Base-by-base conservation (phyloP, 23 tunicate species). In the Halocynthia roretzi region DNA sequence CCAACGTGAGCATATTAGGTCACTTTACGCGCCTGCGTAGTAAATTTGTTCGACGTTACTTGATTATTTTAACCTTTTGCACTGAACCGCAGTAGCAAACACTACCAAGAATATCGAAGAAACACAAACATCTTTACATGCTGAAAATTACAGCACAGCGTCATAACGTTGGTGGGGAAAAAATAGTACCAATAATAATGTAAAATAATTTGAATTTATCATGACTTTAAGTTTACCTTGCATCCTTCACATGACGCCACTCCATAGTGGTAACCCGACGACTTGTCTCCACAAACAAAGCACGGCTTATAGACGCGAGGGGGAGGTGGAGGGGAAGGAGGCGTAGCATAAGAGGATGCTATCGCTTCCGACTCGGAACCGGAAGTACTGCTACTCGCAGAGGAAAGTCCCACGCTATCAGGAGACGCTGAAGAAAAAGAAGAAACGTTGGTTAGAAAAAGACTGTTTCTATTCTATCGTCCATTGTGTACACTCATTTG, bases 191-290 rank as follows among this genome's bases (percentile, higher is more conserved):
- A 4, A 31, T 0, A 0, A 31, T 31, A 31, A 31, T 0, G 44
- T 31, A 31, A 31, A 0, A 31, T 15, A 15, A 60, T 60, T 60
- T 15, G 2, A 60, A 60, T 4, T 15, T 60, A 4, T 60, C 64
- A 15, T 49, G 11, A 52, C 21, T 8, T 19, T 78, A 60, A 19
- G 23, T 72, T 72, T 72, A 92, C 98, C 87, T 92, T 92, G 85
- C 98, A 92, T 14, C 98, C 98, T 78, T 92, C 98, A 80, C 98
- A 92, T 7, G 92, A 86, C 7, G 98, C 88, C 22, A 92, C 92
- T 9, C 98, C 98, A 60, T 92, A 92, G 58, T 92, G 98, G 78
- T 92, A 92, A 53, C 98, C 98, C 0, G 98, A 92, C 5, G 92
- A 86, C 54, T 86, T 92, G 82, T 92, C 98, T 11, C 98, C 98